Conservation (phyloP, 1,140 invertebrate species). For the Mizuhopecten yessoensis region DNA sequence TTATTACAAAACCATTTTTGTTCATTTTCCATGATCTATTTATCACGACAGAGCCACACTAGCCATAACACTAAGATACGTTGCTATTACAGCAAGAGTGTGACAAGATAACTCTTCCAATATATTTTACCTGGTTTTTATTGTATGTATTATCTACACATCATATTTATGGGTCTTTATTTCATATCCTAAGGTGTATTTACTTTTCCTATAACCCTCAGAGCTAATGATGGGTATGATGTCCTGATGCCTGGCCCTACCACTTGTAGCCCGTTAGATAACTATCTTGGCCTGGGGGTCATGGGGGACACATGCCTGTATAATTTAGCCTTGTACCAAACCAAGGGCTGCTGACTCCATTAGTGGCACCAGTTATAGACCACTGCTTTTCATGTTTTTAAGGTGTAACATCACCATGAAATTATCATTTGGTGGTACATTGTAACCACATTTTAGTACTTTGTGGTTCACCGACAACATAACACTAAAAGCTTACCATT, state of each 20-base stretch:
- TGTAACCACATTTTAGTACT: not conserved
- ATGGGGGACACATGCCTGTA: not conserved
- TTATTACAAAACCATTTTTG: not conserved
- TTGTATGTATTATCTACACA: not conserved
- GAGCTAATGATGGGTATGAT: not conserved
- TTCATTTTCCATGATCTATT: not conserved
- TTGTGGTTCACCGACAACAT: not conserved
- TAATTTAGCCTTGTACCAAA: not conserved
- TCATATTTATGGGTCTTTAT: not conserved
- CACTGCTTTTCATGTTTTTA: not conserved
- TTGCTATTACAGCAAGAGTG: not conserved
- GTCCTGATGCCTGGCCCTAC: not conserved
- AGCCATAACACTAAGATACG: not conserved
- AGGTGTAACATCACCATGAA: not conserved
- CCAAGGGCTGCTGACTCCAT: conserved; percentile 5
- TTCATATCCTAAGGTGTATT: not conserved
- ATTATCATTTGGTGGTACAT: conserved; percentile 8
- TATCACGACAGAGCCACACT: not conserved
- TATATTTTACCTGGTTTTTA: not conserved
- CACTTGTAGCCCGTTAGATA: not conserved
- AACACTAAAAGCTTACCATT: not conserved
- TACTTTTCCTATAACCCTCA: not conserved
- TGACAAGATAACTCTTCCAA: not conserved
- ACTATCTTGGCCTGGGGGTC: not conserved
- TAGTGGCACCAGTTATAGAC: not conserved